A percentile compares a stretch with the other conserved stretches of the same genome.
These are phyloP conservation scores for Alloplasta piceator DNA, from an alignment of 2,888 invertebrate genomes.

Conservation along the genomic window DNA sequence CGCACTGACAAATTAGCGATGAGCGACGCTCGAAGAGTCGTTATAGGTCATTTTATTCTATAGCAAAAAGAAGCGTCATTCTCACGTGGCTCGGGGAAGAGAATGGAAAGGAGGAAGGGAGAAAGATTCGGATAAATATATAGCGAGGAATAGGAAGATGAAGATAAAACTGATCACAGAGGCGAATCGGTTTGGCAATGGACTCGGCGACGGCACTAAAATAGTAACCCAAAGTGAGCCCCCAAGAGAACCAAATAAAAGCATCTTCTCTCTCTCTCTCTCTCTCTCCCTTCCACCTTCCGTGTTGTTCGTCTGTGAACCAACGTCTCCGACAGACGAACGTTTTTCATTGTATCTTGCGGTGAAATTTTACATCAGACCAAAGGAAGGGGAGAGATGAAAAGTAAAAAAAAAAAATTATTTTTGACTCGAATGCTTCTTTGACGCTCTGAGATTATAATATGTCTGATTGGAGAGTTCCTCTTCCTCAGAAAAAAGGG, in stretches of 20 bases:
- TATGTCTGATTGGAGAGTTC: no score
- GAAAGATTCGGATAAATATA: neutral
- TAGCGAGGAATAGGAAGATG: slow-evolving; percentile 35
- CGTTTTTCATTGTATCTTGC: neutral
- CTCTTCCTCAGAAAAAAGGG: no score
- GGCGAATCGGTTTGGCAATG: slow-evolving; percentile 63
- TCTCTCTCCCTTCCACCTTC: slow-evolving; percentile 34
- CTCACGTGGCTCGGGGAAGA: slow-evolving; percentile 54
- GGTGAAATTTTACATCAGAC: no score
- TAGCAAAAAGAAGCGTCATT: slow-evolving; percentile 50
- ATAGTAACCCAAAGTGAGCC: slow-evolving; percentile 48
- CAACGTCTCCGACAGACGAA: neutral
- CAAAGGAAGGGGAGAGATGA: neutral
- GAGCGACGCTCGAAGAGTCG: slow-evolving; percentile 19
- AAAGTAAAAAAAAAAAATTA: neutral
- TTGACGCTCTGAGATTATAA: no score
- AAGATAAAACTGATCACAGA: slow-evolving; percentile 48
- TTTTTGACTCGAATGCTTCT: no score
- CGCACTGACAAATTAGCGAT: slow-evolving; percentile 49
- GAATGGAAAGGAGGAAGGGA: neutral
- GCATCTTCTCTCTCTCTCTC: slow-evolving; percentile 21
- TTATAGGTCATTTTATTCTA: slow-evolving; percentile 46
- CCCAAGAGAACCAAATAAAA: neutral
- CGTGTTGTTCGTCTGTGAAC: slow-evolving; percentile 4
- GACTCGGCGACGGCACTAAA: slow-evolving; percentile 57